Evolutionary conservation across 2,888 invertebrate genomes (phyloP).

Genomic region (Euclidia mi): DNA sequence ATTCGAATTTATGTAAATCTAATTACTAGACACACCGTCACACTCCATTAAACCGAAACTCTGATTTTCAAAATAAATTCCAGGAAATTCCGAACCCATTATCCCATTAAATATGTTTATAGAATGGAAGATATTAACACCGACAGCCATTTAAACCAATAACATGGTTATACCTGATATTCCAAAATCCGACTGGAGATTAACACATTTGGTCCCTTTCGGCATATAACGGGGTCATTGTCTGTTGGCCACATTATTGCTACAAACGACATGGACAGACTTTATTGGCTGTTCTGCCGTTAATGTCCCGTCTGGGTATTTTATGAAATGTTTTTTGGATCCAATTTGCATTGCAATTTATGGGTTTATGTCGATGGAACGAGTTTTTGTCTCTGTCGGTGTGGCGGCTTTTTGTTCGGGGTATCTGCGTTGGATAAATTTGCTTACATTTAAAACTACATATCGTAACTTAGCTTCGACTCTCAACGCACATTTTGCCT

Average conservation of each 20-base stretch:
- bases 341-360: background rate
- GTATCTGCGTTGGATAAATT: no score
- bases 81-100: background rate
- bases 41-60: no score
- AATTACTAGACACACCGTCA: no score
- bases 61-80: background rate
- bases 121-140: slow-evolving; percentile 1
- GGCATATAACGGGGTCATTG: slow-evolving; percentile 1
- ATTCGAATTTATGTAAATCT: no score
- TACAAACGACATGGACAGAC: background rate
- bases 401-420: no score
- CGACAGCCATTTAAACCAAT: slow-evolving; percentile 3
- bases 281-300: background rate
- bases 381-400: no score
- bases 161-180: slow-evolving; percentile 7
- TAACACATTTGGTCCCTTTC: slow-evolving; percentile 8
- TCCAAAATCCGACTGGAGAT: slow-evolving; percentile 11
- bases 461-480: no score
- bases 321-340: background rate
- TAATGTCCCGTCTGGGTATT: slow-evolving; percentile 1
- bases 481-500: no score
- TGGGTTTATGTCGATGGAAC: no score
- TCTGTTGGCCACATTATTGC: slow-evolving; percentile 10
- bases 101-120: background rate
- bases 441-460: no score